These are phyloP conservation scores for Bhutanitis thaidina DNA, from an alignment of 2,888 invertebrate genomes.

Conservation along the genomic window DNA sequence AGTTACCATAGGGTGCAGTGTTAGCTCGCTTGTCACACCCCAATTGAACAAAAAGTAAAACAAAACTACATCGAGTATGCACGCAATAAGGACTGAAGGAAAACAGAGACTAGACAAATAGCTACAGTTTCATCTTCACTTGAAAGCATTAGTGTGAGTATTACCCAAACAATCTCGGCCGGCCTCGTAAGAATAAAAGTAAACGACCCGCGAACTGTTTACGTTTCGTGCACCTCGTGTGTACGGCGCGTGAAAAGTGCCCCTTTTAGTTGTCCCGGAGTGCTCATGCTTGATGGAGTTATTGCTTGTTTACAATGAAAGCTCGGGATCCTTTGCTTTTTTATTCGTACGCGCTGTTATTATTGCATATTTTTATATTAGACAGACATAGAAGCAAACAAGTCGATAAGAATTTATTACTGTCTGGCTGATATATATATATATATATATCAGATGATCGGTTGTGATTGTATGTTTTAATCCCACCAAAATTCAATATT, in stretches of 20 bases:
- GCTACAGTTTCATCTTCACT: constrained; percentile 11
- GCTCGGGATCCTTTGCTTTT: background rate
- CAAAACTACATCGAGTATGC: no score
- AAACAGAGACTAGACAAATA: background rate
- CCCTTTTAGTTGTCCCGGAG: constrained; percentile 27
- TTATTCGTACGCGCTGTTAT: background rate
- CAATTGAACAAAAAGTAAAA: no score
- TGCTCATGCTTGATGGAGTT: constrained; percentile 40
- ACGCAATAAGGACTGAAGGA: background rate
- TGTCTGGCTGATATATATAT: no score
- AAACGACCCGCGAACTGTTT: constrained; percentile 51
- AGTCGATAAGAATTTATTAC: background rate
- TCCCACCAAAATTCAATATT: no score
- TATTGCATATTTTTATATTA: background rate
- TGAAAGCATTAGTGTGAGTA: constrained; percentile 16
- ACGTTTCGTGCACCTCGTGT: constrained; percentile 41
- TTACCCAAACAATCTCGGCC: constrained; percentile 19
- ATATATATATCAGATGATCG: no score
- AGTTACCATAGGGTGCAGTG: no score
- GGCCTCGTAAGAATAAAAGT: constrained; percentile 27
- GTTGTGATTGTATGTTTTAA: no score
- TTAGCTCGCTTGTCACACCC: no score
- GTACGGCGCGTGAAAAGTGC: constrained; percentile 34
- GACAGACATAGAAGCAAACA: background rate
- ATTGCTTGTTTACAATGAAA: constrained; percentile 31